Conservation (phyloP, 1,140 invertebrate species). For the Mycetomoellerius zeteki region DNA sequence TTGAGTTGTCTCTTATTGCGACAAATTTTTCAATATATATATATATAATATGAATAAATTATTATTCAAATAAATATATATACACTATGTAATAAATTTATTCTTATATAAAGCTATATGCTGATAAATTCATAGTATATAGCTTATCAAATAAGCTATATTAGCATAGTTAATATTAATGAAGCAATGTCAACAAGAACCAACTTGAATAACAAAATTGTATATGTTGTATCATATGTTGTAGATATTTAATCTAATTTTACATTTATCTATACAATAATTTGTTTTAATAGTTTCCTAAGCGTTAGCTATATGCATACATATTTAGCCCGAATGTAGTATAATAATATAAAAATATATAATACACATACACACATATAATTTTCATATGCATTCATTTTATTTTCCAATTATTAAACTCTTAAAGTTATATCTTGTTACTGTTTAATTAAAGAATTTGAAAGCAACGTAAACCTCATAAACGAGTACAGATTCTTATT, state of each 20-base stretch:
- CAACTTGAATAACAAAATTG: background rate
- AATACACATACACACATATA: background rate
- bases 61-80: no score
- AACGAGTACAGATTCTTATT: background rate
- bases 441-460: background rate
- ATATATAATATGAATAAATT: no score
- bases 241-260: background rate
- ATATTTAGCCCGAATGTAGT: background rate
- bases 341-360: background rate
- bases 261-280: background rate
- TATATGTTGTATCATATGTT: slow-evolving; percentile 40
- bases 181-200: background rate
- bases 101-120: no score
- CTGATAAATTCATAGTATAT: no score
- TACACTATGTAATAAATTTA: no score
- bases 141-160: slow-evolving; percentile 2
- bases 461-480: background rate
- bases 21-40: background rate
- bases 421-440: background rate
- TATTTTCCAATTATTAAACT: background rate
- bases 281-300: slow-evolving; percentile 6
- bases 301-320: background rate
- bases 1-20: background rate
- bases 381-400: background rate
- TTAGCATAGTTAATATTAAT: background rate